Evolutionary conservation across 2,888 invertebrate species (phyloP).

Genomic region (Volucella inanis): DNA sequence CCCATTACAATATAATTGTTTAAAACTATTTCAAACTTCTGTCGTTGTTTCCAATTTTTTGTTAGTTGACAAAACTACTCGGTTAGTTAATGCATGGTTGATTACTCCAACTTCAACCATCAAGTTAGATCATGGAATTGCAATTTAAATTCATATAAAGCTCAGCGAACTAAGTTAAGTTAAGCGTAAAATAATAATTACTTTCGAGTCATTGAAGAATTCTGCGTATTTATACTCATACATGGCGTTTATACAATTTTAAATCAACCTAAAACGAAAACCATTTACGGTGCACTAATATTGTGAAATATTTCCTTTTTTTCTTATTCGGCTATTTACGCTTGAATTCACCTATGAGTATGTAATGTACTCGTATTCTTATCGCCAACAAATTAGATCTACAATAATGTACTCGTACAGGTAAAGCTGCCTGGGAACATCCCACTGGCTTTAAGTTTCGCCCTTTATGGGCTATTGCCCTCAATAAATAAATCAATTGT

Average conservation of each 20-base stretch:
- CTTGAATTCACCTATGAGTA: no score
- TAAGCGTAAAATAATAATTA: constrained; percentile 37
- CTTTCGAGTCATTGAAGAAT: constrained; percentile 5
- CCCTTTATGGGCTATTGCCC: constrained; percentile 5
- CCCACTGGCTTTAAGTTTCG: constrained; percentile 2
- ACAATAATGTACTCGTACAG: no score
- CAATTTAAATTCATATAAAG: constrained; percentile 9
- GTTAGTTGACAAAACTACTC: not conserved
- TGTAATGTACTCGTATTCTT: no score
- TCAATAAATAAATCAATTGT: constrained; percentile 12
- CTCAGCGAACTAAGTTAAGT: constrained; percentile 20
- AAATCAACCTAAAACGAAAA: no score
- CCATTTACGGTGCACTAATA: no score
- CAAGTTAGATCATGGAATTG: constrained; percentile 7
- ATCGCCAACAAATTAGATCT: no score
- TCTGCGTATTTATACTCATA: not conserved
- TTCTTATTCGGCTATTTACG: no score
- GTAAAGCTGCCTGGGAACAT: not conserved
- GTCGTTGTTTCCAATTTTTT: not conserved
- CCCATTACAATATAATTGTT: no score
- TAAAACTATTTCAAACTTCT: no score
- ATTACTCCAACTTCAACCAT: constrained; percentile 3
- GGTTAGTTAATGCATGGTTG: not conserved
- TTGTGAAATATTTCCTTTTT: no score
- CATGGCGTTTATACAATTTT: no score